Conservation (phyloP, 2,888 invertebrate species). For the Heliconius hortense region DNA sequence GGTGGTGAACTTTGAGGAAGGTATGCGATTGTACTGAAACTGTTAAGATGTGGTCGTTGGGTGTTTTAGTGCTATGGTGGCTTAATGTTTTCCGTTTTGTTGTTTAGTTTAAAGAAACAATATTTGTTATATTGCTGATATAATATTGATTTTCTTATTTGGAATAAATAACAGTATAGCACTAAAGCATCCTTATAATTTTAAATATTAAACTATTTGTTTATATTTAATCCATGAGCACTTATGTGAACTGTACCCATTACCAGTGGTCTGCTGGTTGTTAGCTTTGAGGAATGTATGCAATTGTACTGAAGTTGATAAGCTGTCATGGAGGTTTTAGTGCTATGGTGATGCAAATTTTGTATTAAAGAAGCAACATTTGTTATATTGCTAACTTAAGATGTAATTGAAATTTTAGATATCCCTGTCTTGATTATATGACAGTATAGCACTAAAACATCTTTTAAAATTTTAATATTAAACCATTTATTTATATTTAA, state of each 20-base stretch:
- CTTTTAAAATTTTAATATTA: too few relatives aligned
- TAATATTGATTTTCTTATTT: not conserved
- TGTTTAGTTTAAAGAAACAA: not conserved
- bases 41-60: conserved; percentile 63
- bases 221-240: not conserved
- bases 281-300: not conserved
- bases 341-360: not conserved
- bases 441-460: too few relatives aligned
- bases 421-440: too few relatives aligned
- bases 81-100: not conserved
- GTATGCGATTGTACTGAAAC: conserved; percentile 88
- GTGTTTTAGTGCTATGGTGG: conserved; percentile 10
- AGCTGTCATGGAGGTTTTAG: not conserved
- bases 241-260: not conserved
- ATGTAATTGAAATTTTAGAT: too few relatives aligned
- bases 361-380: not conserved
- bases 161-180: not conserved
- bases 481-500: too few relatives aligned
- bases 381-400: not conserved
- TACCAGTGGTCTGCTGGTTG: not conserved
- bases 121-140: not conserved
- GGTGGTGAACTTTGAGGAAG: conserved; percentile 91
- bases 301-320: not conserved
- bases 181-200: not conserved
- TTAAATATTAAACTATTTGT: not conserved